These are phyloP conservation scores for Ruditapes philippinarum DNA, from an alignment of 1,140 invertebrate species.

Conservation along the genomic window DNA sequence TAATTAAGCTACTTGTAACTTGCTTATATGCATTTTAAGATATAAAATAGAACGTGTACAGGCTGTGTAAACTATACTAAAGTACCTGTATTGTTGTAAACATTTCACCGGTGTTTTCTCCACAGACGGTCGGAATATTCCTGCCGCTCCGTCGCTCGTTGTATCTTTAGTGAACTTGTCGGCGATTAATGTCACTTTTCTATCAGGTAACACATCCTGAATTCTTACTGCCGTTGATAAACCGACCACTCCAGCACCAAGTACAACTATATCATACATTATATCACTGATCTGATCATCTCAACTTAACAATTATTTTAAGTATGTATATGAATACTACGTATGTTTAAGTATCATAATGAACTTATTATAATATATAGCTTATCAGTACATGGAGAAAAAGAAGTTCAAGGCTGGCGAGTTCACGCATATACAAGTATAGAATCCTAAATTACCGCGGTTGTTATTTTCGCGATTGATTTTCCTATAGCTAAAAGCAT, in stretches of 20 bases:
- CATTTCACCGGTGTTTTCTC: slow-evolving; percentile 86
- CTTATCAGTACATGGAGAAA: too few species aligned
- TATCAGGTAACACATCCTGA: slow-evolving; percentile 90
- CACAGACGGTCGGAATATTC: slow-evolving; percentile 93
- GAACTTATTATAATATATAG: too few species aligned
- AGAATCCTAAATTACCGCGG: too few species aligned
- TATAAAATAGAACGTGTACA: neutral
- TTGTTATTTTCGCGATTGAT: too few species aligned
- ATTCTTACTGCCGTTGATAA: slow-evolving; percentile 87
- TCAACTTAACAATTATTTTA: too few species aligned
- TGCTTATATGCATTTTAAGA: neutral
- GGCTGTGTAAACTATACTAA: neutral
- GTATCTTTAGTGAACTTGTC: slow-evolving; percentile 92
- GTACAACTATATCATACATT: slow-evolving; percentile 72
- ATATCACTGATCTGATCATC: too few species aligned
- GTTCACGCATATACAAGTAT: too few species aligned
- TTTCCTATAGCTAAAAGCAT: too few species aligned
- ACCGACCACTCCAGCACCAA: slow-evolving; percentile 84
- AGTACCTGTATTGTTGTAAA: slow-evolving; percentile 33
- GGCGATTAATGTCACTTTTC: slow-evolving; percentile 91
- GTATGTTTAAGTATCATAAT: too few species aligned
- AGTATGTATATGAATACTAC: too few species aligned
- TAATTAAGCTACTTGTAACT: neutral
- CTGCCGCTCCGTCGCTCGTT: slow-evolving; percentile 94
- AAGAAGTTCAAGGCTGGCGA: too few species aligned